Evolutionary conservation across 2,797 vertebrate genomes (phyloP), one percentile per base, ranked within the genome.

Genomic region (Gymnothorax reevesii): DNA sequence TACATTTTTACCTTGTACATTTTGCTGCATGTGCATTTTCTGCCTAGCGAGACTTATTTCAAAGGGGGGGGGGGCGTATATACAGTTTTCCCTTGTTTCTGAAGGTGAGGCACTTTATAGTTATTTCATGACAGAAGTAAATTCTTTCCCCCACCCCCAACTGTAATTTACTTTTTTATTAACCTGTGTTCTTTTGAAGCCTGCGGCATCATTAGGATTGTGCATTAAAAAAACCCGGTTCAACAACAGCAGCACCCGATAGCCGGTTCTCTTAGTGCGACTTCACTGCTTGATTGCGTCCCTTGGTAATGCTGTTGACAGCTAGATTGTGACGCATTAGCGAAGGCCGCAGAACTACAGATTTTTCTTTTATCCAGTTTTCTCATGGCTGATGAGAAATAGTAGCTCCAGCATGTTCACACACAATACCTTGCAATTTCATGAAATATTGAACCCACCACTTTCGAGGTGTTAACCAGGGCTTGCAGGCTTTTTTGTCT

Each of bases 101-200:
- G 69, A 73, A 27, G 69, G 69, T 5, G 20, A 52, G 73, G 33
- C 12, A 13, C 73, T 20, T 77, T 52, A 55, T 54, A 22, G 17
- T 52, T 52, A 79, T 22, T 79, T 54, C 20, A 79, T 10, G 49
- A n/a, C 49, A 22, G 73, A 20, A 79, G n/a, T 22, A 2, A 3
- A 79, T 2, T 42, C n/a, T 52, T 1, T 54, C 1, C 75, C 8
- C 17, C 42, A 8, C 75, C 33, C 75, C 3, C 22, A 4, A 42
- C 15, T 12, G 27, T 7, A 12, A 49, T 77, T 27, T 54, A 15
- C 27, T 49, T 79, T 9, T 15, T 49, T 15, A 7, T 7, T 79
- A 79, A 79, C 75, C 75, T 54, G 49, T 22, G 75, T 54, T 54
- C 75, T 79, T 52, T 79, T 54, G 49, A 79, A 79, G 49, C 49